Conservation (phyloP, 2,888 invertebrate genomes). For the Polietes domitor region DNA sequence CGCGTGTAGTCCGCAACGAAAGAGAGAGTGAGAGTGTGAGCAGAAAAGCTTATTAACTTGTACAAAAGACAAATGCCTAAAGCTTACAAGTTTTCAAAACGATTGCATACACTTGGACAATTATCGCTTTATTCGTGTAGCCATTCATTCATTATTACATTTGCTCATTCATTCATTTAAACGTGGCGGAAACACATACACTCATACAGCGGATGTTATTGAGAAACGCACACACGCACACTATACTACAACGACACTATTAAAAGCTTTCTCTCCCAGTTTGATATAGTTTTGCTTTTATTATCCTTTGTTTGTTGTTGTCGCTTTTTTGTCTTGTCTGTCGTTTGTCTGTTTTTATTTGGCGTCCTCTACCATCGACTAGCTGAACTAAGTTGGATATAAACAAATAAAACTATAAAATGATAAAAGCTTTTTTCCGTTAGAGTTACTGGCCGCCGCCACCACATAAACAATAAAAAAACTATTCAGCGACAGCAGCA, state of each 20-base stretch:
- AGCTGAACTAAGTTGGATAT: conserved; percentile 19
- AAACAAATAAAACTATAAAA: conserved; percentile 27
- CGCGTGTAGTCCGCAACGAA: background rate
- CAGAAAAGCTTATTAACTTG: conserved; percentile 30
- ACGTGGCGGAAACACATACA: no score
- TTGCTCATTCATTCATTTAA: no score
- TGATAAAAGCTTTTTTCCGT: conserved; percentile 47
- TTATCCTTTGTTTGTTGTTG: conserved; percentile 7
- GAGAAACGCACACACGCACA: background rate
- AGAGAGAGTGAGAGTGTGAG: background rate
- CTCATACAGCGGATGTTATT: no score
- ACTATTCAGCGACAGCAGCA: background rate
- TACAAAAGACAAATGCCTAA: conserved; percentile 16
- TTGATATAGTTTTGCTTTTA: background rate
- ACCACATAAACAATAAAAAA: conserved; percentile 7
- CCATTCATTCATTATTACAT: background rate
- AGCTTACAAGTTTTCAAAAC: conserved; percentile 32
- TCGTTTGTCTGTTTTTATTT: background rate
- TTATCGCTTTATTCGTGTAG: background rate
- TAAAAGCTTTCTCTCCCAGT: conserved; percentile 40
- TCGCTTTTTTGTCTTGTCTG: background rate
- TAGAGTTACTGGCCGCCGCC: background rate
- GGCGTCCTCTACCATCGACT: conserved; percentile 50
- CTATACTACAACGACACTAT: no score
- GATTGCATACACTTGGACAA: background rate